Evolutionary conservation across 2,888 invertebrate species (phyloP).

Genomic region (Fabriciana adippe): DNA sequence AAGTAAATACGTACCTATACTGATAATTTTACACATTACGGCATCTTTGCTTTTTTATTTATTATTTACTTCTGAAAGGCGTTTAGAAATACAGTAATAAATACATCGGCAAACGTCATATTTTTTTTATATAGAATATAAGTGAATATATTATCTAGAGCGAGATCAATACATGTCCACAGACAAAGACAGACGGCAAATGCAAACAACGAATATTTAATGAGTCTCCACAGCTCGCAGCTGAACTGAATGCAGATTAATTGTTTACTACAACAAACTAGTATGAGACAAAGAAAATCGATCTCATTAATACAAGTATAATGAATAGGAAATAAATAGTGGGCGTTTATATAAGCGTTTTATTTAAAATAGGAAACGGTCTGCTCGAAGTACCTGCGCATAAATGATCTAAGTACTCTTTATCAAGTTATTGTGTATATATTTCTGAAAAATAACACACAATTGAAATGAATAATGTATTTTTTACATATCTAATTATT

Average conservation of each 20-base stretch:
- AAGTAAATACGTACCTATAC: too few relatives aligned
- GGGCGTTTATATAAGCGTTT: constrained; percentile 22
- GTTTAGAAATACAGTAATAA: neutral
- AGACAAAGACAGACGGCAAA: constrained; percentile 62
- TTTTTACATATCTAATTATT: too few relatives aligned
- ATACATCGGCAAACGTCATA: neutral
- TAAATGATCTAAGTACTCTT: neutral
- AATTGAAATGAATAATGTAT: too few relatives aligned
- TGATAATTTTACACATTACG: too few relatives aligned
- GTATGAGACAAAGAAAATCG: constrained; percentile 64
- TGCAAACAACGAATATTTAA: constrained; percentile 69
- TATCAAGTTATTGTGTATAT: neutral
- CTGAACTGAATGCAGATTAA: constrained; percentile 72
- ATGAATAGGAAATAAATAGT: constrained; percentile 49
- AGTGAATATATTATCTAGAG: constrained; percentile 56
- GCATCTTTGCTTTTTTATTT: neutral
- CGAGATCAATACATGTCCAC: constrained; percentile 55
- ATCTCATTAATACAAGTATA: constrained; percentile 51
- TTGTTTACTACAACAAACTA: constrained; percentile 61
- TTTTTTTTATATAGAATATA: constrained; percentile 26
- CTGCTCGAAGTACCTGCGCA: neutral
- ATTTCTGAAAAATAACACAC: neutral
- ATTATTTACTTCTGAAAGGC: neutral
- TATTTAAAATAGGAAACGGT: constrained; percentile 28
- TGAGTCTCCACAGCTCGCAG: constrained; percentile 53